phyloP scores from a whole-genome alignment of 2,888 invertebrate genomes.

The Norana najaformis region DNA sequence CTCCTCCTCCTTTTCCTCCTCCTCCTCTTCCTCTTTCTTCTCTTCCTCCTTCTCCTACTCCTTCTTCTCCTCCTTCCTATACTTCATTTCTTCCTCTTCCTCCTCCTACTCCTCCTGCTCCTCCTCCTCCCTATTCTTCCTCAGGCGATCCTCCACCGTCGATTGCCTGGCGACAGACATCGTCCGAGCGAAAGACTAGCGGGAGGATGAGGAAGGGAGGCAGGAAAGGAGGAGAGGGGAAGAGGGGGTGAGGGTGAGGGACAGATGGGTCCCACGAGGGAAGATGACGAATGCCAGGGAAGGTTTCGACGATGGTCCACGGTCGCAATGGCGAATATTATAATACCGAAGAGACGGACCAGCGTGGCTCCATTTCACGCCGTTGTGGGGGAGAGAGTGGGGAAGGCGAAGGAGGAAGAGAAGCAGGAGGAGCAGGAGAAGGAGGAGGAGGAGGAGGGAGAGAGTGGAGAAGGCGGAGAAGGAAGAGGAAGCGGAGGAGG shows the following conservation, averaged over 20 bases:
- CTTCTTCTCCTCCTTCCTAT: background rate
- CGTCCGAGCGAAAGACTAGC: background rate
- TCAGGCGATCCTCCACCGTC: background rate
- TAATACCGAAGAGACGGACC: slow-evolving; percentile 15
- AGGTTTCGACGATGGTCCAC: background rate
- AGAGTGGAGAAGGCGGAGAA: background rate
- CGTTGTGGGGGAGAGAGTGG: background rate
- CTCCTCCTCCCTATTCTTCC: background rate
- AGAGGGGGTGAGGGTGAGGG: background rate
- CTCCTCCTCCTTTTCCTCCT: background rate
- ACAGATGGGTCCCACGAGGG: background rate
- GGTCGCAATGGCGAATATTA: slow-evolving; percentile 16
- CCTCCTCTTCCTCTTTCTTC: background rate
- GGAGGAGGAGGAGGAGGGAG: background rate
- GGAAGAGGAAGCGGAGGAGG: background rate
- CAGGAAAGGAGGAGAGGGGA: background rate
- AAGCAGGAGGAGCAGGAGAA: background rate
- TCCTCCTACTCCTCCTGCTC: too few species aligned
- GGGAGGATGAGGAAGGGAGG: background rate
- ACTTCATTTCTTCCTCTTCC: background rate
- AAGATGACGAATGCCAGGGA: background rate
- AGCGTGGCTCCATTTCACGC: background rate
- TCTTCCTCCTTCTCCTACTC: background rate
- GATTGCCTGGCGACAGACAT: background rate
- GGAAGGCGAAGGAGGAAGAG: background rate